phyloP scores from a whole-genome alignment of 2,797 vertebrate genomes.

The Sebastes steindachneri region DNA sequence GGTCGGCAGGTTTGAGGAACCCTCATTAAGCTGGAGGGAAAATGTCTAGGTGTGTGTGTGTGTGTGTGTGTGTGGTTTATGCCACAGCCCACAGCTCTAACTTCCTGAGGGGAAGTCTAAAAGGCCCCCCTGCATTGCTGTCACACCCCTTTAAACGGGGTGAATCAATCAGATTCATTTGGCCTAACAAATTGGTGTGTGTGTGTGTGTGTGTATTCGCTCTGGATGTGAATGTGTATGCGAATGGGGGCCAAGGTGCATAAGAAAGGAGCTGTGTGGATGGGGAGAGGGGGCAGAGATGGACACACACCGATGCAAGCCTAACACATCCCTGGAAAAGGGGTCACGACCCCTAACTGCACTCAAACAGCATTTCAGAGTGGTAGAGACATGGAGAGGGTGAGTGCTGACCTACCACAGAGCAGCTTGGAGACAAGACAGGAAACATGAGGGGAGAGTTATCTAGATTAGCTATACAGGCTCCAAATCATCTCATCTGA shows the following conservation, averaged over 20 bases:
- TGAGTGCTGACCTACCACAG: conserved; percentile 62
- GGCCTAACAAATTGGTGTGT: conserved; percentile 68
- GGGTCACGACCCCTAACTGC: conserved; percentile 75
- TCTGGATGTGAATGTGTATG: conserved; percentile 32
- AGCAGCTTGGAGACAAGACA: conserved; percentile 16
- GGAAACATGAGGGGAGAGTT: conserved; percentile 30
- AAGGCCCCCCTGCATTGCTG: conserved; percentile 43
- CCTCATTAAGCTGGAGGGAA: conserved; percentile 26
- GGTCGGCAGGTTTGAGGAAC: conserved; percentile 26
- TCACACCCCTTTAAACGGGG: conserved; percentile 61
- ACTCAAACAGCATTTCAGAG: conserved; percentile 71
- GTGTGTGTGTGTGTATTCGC: conserved; percentile 30
- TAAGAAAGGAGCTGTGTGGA: conserved; percentile 57
- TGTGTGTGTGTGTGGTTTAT: neutral
- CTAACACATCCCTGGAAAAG: conserved; percentile 75
- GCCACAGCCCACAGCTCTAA: conserved; percentile 47
- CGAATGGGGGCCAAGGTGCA: conserved; percentile 61
- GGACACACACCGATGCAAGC: conserved; percentile 64
- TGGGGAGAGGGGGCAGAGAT: conserved; percentile 41
- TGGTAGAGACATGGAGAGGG: conserved; percentile 51
- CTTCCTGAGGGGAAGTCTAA: conserved; percentile 68
- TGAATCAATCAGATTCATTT: conserved; percentile 79
- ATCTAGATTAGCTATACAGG: conserved; percentile 35
- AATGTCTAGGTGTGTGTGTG: conserved; percentile 6
- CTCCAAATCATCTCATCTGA: conserved; percentile 37